phyloP scores from a whole-genome alignment of 2,113 vertebrate genomes.

The Calidris pugnax region DNA sequence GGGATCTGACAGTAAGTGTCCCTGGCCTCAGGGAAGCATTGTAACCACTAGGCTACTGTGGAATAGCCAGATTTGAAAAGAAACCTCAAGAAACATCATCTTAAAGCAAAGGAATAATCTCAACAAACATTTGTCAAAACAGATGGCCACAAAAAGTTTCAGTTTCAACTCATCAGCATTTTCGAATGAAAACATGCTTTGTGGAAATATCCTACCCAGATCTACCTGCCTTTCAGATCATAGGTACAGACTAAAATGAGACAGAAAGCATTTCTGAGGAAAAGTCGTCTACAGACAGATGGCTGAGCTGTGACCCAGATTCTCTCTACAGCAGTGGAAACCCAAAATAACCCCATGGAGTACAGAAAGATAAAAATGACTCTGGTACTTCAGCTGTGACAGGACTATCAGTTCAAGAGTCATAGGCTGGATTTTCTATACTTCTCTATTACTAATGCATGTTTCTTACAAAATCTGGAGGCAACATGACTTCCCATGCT shows the following conservation, averaged over 20 bases:
- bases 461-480: background rate
- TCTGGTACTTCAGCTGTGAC: background rate
- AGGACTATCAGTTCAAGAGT: background rate
- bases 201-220: background rate
- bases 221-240: background rate
- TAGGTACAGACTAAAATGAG: background rate
- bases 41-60: background rate
- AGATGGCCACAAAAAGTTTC: background rate
- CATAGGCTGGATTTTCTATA: background rate
- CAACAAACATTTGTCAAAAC: background rate
- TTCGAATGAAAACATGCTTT: background rate
- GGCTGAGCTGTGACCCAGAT: slow-evolving; percentile 53
- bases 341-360: slow-evolving; percentile 22
- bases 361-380: background rate
- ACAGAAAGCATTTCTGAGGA: slow-evolving; percentile 30
- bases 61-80: background rate
- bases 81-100: background rate
- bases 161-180: background rate
- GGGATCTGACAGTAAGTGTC: background rate
- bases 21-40: background rate
- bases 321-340: slow-evolving; percentile 20
- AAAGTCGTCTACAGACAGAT: slow-evolving; percentile 31
- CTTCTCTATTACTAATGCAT: background rate
- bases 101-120: background rate
- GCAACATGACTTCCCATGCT: background rate